These are phyloP conservation scores for Pteria penguin DNA, from an alignment of 2,888 invertebrate species.

Conservation along the genomic window DNA sequence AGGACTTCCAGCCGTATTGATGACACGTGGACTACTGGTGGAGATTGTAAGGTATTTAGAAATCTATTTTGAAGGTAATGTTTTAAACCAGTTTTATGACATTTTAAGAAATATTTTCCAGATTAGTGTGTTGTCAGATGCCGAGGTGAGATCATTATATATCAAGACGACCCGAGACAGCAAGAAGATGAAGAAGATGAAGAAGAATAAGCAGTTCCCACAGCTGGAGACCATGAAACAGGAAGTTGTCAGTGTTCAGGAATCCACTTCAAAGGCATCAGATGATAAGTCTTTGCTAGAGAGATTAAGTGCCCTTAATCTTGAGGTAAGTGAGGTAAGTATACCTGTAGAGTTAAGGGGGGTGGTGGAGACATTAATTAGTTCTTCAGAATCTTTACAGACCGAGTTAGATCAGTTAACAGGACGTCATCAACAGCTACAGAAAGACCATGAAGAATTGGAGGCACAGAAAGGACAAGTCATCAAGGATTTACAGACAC, in stretches of 20 bases:
- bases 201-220: too few relatives aligned
- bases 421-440: not conserved
- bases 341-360: constrained; percentile 10
- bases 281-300: not conserved
- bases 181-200: too few relatives aligned
- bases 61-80: not conserved
- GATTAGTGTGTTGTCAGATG: too few relatives aligned
- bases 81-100: not conserved
- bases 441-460: not conserved
- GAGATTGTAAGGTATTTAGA: constrained; percentile 1
- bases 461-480: not conserved
- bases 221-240: too few relatives aligned
- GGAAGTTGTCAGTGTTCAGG: not conserved
- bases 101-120: not conserved
- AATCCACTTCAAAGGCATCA: not conserved
- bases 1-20: not conserved
- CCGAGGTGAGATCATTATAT: too few relatives aligned
- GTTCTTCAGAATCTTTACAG: not conserved
- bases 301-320: not conserved
- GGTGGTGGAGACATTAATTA: not conserved
- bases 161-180: not conserved
- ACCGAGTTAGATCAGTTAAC: not conserved
- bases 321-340: not conserved
- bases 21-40: not conserved
- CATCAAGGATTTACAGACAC: not conserved